A percentile compares a stretch with the other conserved stretches of the same genome.
Evolutionary conservation across 2,888 invertebrate genomes (phyloP).

Genomic region (Drosophila algonquin): DNA sequence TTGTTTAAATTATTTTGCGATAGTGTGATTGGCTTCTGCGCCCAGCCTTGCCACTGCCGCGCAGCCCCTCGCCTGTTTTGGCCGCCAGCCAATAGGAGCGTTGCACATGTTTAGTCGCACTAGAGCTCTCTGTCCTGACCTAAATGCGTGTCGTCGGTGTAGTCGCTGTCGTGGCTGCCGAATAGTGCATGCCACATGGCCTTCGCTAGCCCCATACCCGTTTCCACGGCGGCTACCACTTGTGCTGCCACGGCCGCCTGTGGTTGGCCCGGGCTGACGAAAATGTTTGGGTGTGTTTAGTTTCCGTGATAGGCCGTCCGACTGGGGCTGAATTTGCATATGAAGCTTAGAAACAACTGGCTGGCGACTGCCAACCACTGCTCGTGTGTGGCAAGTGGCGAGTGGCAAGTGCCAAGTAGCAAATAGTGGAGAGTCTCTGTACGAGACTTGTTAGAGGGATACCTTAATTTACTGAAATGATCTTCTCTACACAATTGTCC

Average conservation of each 20-base stretch:
- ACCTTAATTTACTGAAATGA: no score
- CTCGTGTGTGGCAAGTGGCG: neutral
- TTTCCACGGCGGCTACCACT: neutral
- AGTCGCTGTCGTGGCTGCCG: constrained; percentile 56
- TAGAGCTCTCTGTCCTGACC: constrained; percentile 64
- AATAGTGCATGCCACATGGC: constrained; percentile 58
- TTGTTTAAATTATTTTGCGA: constrained; percentile 84
- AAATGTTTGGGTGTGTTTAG: constrained; percentile 54
- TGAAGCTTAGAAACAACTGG: constrained; percentile 33
- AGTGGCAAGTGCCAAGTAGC: neutral
- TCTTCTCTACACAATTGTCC: no score
- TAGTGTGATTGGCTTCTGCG: constrained; percentile 84
- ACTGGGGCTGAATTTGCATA: constrained; percentile 69
- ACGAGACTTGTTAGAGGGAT: no score
- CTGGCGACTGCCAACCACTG: neutral
- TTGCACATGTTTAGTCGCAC: constrained; percentile 78
- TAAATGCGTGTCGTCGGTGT: constrained; percentile 66
- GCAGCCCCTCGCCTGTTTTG: constrained; percentile 60
- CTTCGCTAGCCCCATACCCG: neutral
- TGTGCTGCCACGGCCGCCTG: constrained; percentile 13
- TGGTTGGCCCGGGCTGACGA: constrained; percentile 38
- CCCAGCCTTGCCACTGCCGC: constrained; percentile 21
- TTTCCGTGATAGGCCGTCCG: constrained; percentile 66
- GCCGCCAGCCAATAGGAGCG: constrained; percentile 75
- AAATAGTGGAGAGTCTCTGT: neutral